Evolutionary conservation across 2,888 invertebrate species (phyloP).

Genomic region (Onthophagus sagittarius): DNA sequence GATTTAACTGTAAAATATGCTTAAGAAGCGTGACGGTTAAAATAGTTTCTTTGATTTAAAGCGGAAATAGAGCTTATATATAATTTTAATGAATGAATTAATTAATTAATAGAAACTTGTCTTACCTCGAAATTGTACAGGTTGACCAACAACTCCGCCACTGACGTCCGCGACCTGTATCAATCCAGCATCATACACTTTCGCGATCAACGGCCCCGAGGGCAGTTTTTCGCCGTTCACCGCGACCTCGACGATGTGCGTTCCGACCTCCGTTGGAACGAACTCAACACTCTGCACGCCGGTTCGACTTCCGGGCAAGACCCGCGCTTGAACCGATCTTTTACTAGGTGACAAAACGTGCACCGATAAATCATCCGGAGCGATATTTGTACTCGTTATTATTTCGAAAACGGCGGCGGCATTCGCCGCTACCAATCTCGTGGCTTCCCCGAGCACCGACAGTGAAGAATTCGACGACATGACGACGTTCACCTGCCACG

Average conservation of each 20-base stretch:
- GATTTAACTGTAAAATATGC: background rate
- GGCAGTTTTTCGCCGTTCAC: slow-evolving; percentile 87
- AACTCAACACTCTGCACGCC: slow-evolving; percentile 84
- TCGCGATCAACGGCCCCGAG: slow-evolving; percentile 86
- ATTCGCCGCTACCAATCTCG: slow-evolving; percentile 86
- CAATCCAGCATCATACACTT: slow-evolving; percentile 90
- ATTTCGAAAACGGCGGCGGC: slow-evolving; percentile 87
- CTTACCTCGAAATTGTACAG: slow-evolving; percentile 92
- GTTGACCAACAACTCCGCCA: slow-evolving; percentile 91
- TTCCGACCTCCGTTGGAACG: slow-evolving; percentile 89
- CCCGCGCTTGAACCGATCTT: slow-evolving; percentile 74
- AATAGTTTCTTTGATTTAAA: background rate
- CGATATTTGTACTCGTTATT: slow-evolving; percentile 60
- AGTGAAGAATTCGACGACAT: slow-evolving; percentile 57
- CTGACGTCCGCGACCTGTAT: slow-evolving; percentile 93
- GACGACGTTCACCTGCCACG: slow-evolving; percentile 92
- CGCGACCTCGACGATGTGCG: slow-evolving; percentile 84
- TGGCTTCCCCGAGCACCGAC: slow-evolving; percentile 82
- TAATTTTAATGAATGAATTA: background rate
- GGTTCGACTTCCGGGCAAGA: slow-evolving; percentile 74
- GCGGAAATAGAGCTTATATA: background rate
- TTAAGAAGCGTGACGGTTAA: background rate
- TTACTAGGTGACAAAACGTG: slow-evolving; percentile 81
- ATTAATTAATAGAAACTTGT: slow-evolving; percentile 12
- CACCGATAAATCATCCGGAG: slow-evolving; percentile 58